Evolutionary conservation across 2,888 invertebrate genomes (phyloP), one percentile per base, ranked within the genome.

Genomic region (Pteria penguin): DNA sequence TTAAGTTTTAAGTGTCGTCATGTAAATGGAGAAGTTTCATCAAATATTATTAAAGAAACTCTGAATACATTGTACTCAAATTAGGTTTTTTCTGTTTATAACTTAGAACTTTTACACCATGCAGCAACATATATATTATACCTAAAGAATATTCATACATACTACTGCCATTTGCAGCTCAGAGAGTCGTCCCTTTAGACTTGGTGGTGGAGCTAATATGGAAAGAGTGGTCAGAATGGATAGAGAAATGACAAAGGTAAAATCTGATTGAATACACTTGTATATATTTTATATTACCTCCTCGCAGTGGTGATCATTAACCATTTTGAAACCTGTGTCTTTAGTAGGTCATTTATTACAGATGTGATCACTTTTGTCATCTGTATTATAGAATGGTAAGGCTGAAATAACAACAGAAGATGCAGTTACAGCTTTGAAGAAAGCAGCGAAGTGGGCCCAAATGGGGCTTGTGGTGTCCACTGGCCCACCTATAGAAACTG

Each of bases 361-460:
- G 8, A 24, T 57, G 57, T 5, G 24, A 57, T 57, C 22, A 57
- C 0, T 18, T 45, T 8, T 45, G 18, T 45, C 45, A 45, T 45
- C 45, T 14, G 18, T 45, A 45, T 45, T 45, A 45, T 45, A 45
- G 87, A 84, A 80, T 76, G 88, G 90, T 36, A 90, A 89, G 73
- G 90, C 90, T 26, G 91, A 92, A 55, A 82, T 92, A 57, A 87
- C 88, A 22, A 91, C 91, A 55, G 92, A 92, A 69, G 92, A 92
- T 75, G 90, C 91, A 1, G 81, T 89, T 60, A 81, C 86, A 36
- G 91, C 92, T 5, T 84, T 91, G 27, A 84, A 89, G 32, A 87
- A 88, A 72, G 92, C 92, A 11, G 89, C 90, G 60, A 91, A 91
- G 80, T 91, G 91, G 90, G 91, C 92, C 31, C 91, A 92, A 86